Percentiles rank a stretch among this genome's conserved stretches.
Evolutionary conservation across 2,113 vertebrate species (phyloP).

Genomic region (Pteropus alecto): DNA sequence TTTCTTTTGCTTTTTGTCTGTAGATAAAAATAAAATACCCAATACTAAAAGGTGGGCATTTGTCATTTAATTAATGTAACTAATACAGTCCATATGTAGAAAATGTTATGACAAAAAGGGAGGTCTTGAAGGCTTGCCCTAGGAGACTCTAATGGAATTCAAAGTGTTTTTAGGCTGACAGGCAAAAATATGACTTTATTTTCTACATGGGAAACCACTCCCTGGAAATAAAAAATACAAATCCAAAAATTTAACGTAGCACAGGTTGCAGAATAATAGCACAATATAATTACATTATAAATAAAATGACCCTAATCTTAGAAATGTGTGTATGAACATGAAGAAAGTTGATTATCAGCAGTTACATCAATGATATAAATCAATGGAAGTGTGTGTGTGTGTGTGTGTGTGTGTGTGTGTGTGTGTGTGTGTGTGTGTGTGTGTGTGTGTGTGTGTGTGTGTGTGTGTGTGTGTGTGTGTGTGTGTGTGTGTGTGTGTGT

Average conservation of each 20-base stretch:
- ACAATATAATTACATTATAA: not conserved
- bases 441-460: not conserved
- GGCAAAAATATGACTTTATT: not conserved
- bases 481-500: not conserved
- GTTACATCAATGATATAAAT: not conserved
- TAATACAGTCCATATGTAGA: not conserved
- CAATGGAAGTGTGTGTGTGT: not conserved
- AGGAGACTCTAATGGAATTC: not conserved
- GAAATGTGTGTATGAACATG: not conserved
- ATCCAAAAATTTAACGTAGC: not conserved
- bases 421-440: not conserved
- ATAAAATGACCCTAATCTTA: not conserved
- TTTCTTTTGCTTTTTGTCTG: not conserved
- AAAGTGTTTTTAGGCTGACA: not conserved
- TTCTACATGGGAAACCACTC: not conserved
- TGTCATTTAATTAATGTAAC: not conserved
- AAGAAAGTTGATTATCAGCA: not conserved
- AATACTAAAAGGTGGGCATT: not conserved
- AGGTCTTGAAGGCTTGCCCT: not conserved
- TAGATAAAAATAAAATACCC: not conserved
- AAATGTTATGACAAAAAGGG: not conserved
- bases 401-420: not conserved
- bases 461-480: too few relatives aligned
- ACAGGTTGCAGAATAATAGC: not conserved
- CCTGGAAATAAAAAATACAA: not conserved